Evolutionary conservation across 2,113 vertebrate genomes (phyloP).

Genomic region (Setophaga kirtlandii): DNA sequence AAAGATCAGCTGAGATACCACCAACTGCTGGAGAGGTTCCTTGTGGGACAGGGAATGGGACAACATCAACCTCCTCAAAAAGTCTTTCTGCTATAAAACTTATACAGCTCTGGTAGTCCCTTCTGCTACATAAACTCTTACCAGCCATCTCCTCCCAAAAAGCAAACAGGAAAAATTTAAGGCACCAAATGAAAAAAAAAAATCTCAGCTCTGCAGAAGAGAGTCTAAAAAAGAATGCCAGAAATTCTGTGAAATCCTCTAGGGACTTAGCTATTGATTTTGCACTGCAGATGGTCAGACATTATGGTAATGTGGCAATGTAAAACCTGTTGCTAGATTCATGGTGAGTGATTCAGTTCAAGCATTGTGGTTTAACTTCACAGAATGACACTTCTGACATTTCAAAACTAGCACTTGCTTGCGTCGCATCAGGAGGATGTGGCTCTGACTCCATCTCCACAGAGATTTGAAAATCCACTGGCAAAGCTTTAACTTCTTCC

Average conservation of each 20-base stretch:
- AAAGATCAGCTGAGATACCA: not conserved
- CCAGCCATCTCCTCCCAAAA: not conserved
- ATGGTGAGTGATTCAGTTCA: not conserved
- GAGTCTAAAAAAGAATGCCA: not conserved
- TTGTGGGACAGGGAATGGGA: not conserved
- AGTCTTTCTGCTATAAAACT: not conserved
- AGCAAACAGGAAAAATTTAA: not conserved
- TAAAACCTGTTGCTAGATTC: conserved; percentile 47
- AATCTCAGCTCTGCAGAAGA: not conserved
- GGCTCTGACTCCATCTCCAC: not conserved
- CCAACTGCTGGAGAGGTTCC: not conserved
- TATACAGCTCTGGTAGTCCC: not conserved
- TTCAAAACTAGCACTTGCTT: not conserved
- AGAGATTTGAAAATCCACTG: conserved; percentile 34
- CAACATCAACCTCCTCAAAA: not conserved
- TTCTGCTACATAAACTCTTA: not conserved
- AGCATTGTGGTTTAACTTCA: not conserved
- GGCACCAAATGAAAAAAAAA: not conserved
- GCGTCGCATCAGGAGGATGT: not conserved
- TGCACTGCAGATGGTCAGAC: conserved; percentile 21
- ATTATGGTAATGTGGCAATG: not conserved
- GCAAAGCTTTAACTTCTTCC: conserved; percentile 12
- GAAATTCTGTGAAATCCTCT: not conserved
- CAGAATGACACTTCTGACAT: conserved; percentile 11
- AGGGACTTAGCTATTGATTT: conserved; percentile 21